Base-by-base conservation (phyloP, 2,888 invertebrate genomes). In the Scaptomyza flava region DNA sequence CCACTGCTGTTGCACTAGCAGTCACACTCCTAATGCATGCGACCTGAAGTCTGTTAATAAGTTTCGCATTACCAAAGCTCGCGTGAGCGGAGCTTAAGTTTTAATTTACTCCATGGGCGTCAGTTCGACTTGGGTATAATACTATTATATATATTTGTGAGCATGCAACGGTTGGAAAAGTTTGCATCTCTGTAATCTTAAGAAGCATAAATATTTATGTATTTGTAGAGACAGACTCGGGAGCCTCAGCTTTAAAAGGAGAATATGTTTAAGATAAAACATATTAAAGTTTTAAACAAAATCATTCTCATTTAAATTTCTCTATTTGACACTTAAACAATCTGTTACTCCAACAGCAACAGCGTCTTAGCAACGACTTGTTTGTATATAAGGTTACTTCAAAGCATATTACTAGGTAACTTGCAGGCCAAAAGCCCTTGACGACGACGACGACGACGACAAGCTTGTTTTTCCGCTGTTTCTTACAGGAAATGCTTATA, bases 1-100 rank as follows among this genome's bases (percentile, higher is more conserved):
- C 14, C 14, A 14, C 11, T 36, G 14, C 12, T 52, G 48, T 9
- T 48, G 12, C 5, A n/a, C n/a, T n/a, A 57, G 27, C 33, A 45
- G 43, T 56, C 38, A 51, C 50, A 68, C 72, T 69, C 54, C 83
- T 85, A 85, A 83, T 82, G 81, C 81, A 72, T 50, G 59, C 9
- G 60, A 56, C 69, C 83, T 77, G 78, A 87, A 87, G 82, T 85
- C 82, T 83, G 88, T 83, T 82, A 82, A 82, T 82, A 87, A 87
- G 88, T 82, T 80, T 85, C 80, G 83, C 83, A 68, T 76, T 82
- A 72, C 65, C 56, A 69, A 66, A 67, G 64, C 46, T 47, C 43
- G 56, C 62, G 56, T 50, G 65, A 65, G 70, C 57, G 59, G 63
- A 61, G 53, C 56, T 72, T 47, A n/a, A 50, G 42, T n/a, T 57